Evolutionary conservation across 64 coral and sea anemone genomes (phyloP).

Genomic region (Dendronephthya gigantea): DNA sequence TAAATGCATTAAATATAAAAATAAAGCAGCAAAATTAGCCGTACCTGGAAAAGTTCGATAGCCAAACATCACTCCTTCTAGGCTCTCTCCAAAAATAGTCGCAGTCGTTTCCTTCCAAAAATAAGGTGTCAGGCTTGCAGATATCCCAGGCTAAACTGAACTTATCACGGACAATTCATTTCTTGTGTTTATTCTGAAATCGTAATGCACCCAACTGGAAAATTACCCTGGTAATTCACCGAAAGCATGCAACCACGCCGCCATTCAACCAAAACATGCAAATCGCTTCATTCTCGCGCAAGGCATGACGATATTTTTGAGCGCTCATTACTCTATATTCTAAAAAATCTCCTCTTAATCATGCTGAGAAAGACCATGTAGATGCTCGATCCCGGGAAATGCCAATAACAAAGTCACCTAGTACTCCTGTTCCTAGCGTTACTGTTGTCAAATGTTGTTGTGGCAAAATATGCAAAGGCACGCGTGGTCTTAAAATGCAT

Average conservation of each 20-base stretch:
- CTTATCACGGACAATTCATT: not conserved
- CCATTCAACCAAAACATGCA: no score
- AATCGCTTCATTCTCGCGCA: no score
- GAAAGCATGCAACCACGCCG: not conserved
- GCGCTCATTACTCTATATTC: no score
- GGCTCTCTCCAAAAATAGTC: not conserved
- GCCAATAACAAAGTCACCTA: no score
- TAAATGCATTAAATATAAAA: not conserved
- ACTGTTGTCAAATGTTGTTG: no score
- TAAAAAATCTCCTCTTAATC: no score
- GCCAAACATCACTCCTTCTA: not conserved
- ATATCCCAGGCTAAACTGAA: not conserved
- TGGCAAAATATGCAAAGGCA: no score
- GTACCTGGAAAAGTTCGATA: conserved; percentile 19
- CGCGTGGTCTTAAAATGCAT: no score
- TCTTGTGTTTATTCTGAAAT: not conserved
- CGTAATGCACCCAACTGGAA: not conserved
- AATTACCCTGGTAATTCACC: not conserved
- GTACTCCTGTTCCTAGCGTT: no score
- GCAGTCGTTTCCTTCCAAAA: conserved; percentile 23
- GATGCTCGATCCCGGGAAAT: no score
- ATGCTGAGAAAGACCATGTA: no score
- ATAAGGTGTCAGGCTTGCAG: not conserved
- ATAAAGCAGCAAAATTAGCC: conserved; percentile 11
- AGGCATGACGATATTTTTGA: no score